phyloP scores from a whole-genome alignment of 2,113 vertebrate genomes.

The Poeciliopsis retropinna region DNA sequence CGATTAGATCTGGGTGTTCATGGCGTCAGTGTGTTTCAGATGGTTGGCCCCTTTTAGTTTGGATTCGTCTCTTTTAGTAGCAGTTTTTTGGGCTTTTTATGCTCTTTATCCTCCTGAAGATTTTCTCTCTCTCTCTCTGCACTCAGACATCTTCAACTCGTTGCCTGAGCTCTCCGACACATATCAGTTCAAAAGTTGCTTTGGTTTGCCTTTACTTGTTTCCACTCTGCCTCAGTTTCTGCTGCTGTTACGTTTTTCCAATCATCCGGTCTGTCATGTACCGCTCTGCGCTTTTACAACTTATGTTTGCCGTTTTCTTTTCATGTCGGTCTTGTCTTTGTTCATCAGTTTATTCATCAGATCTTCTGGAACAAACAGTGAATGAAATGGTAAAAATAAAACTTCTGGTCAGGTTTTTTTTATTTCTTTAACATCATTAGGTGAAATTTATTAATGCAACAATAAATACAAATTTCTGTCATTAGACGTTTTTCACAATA shows the following conservation, averaged over 20 bases:
- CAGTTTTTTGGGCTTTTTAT: conserved; percentile 23
- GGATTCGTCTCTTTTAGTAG: conserved; percentile 30
- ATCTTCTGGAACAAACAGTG: no score
- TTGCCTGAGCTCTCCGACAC: conserved; percentile 24
- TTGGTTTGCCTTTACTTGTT: conserved; percentile 17
- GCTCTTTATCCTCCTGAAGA: conserved; percentile 16
- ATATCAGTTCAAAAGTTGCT: conserved; percentile 11
- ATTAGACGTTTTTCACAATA: no score
- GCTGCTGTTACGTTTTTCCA: conserved; percentile 14
- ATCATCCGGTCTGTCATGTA: conserved; percentile 24
- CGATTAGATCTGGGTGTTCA: conserved; percentile 56
- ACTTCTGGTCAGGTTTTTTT: no score
- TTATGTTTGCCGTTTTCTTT: conserved; percentile 14
- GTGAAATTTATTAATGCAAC: no score
- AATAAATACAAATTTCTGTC: no score
- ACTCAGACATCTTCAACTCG: conserved; percentile 22
- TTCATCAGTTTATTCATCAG: background rate
- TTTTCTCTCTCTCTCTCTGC: conserved; percentile 10
- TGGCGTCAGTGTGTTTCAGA: conserved; percentile 46
- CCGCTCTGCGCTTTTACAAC: conserved; percentile 3
- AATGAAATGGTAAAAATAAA: no score
- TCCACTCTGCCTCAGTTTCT: conserved; percentile 7
- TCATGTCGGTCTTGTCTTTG: background rate
- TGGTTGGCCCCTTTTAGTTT: conserved; percentile 31
- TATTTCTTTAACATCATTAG: no score